These are phyloP conservation scores for Bryconaethiops microstoma DNA, from an alignment of 2,797 vertebrate species.

Conservation along the genomic window DNA sequence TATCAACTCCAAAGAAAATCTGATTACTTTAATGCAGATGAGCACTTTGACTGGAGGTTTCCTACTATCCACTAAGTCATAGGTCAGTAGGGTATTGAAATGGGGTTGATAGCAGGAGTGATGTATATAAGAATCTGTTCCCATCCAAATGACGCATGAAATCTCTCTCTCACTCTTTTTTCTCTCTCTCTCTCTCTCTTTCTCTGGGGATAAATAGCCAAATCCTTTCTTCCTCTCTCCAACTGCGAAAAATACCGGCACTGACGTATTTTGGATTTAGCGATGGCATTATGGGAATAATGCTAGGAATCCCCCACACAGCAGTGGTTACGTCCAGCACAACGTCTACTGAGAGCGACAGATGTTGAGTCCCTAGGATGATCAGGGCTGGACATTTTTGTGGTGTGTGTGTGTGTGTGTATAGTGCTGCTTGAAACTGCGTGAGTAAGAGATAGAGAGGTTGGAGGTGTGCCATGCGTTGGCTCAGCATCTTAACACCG, in stretches of 20 bases:
- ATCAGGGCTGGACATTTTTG: constrained; percentile 22
- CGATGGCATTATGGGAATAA: neutral
- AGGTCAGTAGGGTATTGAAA: constrained; percentile 3
- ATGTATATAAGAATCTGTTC: constrained; percentile 9
- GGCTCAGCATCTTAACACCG: constrained; percentile 50
- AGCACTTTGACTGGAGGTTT: neutral
- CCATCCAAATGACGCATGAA: neutral
- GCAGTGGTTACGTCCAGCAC: neutral
- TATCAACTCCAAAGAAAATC: neutral
- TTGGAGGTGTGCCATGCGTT: constrained; percentile 52
- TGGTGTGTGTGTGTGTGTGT: constrained; percentile 26
- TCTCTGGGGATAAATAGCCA: neutral
- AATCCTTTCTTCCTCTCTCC: neutral
- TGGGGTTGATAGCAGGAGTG: neutral
- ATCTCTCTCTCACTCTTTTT: neutral
- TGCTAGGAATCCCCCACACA: constrained; percentile 14
- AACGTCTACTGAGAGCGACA: neutral
- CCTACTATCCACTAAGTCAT: neutral
- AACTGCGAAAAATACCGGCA: neutral
- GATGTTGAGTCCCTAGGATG: constrained; percentile 19
- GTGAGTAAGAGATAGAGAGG: constrained; percentile 34
- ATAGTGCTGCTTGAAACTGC: constrained; percentile 29
- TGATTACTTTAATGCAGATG: neutral
- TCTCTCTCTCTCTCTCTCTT: too few relatives aligned
- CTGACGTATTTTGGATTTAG: constrained; percentile 15